Percentiles rank a stretch among this genome's conserved stretches.
These are phyloP conservation scores for Dioctria rufipes DNA, from an alignment of 2,888 invertebrate genomes.

Conservation along the genomic window DNA sequence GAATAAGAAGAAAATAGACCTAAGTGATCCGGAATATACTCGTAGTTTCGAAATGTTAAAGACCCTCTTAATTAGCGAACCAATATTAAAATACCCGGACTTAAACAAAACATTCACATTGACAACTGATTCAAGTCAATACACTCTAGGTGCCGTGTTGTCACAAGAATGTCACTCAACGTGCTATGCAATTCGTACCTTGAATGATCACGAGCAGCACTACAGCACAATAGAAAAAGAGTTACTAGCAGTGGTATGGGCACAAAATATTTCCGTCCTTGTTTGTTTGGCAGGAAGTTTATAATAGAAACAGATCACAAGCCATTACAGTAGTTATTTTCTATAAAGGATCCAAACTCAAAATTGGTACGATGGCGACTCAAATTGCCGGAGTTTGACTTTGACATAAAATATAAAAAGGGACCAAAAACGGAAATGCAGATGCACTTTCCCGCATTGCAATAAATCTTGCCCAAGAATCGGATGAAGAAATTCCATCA, in stretches of 20 bases:
- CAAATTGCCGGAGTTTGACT: slow-evolving; percentile 64
- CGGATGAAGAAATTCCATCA: background rate
- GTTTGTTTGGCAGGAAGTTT: slow-evolving; percentile 66
- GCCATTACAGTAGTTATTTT: slow-evolving; percentile 66
- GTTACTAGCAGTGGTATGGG: too few relatives aligned
- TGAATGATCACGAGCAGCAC: slow-evolving; percentile 58
- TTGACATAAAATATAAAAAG: slow-evolving; percentile 59
- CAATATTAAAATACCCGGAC: slow-evolving; percentile 66
- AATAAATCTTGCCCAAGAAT: background rate
- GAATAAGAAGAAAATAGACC: background rate
- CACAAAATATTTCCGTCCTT: slow-evolving; percentile 65
- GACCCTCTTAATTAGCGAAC: slow-evolving; percentile 59
- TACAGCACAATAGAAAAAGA: too few relatives aligned
- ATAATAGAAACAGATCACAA: slow-evolving; percentile 68
- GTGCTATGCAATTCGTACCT: background rate
- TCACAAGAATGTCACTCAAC: slow-evolving; percentile 62
- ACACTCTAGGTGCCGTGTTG: slow-evolving; percentile 60
- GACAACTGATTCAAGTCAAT: slow-evolving; percentile 64
- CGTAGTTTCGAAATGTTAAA: slow-evolving; percentile 55
- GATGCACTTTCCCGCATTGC: slow-evolving; percentile 54
- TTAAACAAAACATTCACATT: slow-evolving; percentile 64
- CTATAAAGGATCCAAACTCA: slow-evolving; percentile 66
- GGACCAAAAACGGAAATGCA: slow-evolving; percentile 58
- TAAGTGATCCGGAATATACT: slow-evolving; percentile 7
- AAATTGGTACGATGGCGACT: slow-evolving; percentile 67